Evolutionary conservation across 2,888 invertebrate genomes (phyloP).

Genomic region (Busseola fusca): DNA sequence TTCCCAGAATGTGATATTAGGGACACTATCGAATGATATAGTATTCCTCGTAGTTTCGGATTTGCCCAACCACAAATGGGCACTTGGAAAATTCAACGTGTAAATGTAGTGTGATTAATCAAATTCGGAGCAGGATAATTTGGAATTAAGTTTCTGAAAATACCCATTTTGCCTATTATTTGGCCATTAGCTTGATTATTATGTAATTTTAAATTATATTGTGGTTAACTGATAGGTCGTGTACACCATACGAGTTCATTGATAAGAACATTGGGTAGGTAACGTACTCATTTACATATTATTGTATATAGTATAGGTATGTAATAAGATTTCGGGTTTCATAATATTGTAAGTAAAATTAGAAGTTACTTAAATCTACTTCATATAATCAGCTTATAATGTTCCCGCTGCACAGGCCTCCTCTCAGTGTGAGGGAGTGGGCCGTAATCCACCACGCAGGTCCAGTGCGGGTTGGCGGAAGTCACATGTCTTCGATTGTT

Average conservation of each 20-base stretch:
- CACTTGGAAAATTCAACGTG: too few relatives aligned
- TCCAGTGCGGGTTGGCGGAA: neutral
- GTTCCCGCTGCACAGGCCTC: neutral
- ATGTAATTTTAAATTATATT: neutral
- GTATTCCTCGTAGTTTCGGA: too few relatives aligned
- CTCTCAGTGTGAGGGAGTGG: neutral
- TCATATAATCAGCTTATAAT: neutral
- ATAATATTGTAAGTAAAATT: too few relatives aligned
- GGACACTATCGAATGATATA: too few relatives aligned
- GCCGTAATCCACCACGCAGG: neutral
- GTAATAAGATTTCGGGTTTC: neutral
- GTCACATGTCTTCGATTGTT: too few relatives aligned
- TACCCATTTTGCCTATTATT: neutral
- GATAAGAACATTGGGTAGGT: conserved; percentile 5
- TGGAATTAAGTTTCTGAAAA: neutral
- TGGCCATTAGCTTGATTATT: neutral
- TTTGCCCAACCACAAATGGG: too few relatives aligned
- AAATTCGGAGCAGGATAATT: neutral
- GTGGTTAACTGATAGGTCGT: conserved; percentile 14
- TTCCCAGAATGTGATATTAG: too few relatives aligned
- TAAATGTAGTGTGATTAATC: too few relatives aligned
- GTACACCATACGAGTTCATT: neutral
- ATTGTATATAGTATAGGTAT: too few relatives aligned
- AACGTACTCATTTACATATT: neutral
- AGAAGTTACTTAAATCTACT: neutral